Evolutionary conservation across 2,888 invertebrate genomes (phyloP).

Genomic region (Byasa hedistus): DNA sequence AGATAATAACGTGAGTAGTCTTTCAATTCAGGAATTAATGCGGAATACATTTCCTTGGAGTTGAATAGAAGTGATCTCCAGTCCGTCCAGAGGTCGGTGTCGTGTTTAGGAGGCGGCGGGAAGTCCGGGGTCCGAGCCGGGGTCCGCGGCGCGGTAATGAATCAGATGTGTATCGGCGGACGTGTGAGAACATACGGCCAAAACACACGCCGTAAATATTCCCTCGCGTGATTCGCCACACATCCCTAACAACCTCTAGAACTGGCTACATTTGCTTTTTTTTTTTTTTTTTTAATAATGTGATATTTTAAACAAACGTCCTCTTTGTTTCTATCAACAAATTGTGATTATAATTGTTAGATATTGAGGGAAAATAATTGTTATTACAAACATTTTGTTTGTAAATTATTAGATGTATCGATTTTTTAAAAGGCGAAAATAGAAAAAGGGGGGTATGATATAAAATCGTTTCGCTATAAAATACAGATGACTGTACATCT

Average conservation of each 20-base stretch:
- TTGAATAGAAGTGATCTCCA: not conserved
- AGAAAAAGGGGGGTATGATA: no score
- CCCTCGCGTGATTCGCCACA: slow-evolving; percentile 66
- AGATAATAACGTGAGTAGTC: no score
- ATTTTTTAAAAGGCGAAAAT: no score
- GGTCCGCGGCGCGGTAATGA: slow-evolving; percentile 67
- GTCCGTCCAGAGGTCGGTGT: slow-evolving; percentile 33
- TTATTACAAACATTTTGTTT: no score
- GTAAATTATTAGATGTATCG: no score
- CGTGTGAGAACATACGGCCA: slow-evolving; percentile 79
- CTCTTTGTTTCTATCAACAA: no score
- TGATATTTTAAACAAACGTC: no score
- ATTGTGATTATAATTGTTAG: no score
- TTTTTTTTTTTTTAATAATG: no score
- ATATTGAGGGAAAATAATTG: no score
- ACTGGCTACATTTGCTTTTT: slow-evolving; percentile 16
- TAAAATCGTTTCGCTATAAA: no score
- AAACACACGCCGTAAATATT: slow-evolving; percentile 77
- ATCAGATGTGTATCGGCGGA: slow-evolving; percentile 77
- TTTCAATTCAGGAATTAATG: not conserved
- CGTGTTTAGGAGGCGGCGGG: slow-evolving; percentile 45
- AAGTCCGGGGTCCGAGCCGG: slow-evolving; percentile 50
- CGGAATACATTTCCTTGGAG: not conserved
- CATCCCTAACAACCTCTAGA: slow-evolving; percentile 36
- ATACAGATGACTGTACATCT: no score